Evolutionary conservation across 2,888 invertebrate species (phyloP), one percentile per base, ranked within the genome.

Genomic region (Plutella xylostella): DNA sequence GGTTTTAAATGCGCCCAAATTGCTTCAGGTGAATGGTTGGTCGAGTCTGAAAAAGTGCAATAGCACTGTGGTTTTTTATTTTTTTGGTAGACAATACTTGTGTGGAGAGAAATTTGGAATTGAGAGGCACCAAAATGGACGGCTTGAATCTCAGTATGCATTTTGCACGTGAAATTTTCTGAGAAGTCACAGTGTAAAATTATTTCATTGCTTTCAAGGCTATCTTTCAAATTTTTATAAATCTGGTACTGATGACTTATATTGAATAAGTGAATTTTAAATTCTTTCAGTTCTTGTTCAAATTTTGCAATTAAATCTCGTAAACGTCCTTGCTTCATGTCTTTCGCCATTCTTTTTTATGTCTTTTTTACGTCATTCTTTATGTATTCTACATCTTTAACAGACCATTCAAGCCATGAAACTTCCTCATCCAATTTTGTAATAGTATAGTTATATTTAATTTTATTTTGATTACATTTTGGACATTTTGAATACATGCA

Each of bases 1-100:
- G 46, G 46, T 4, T 25, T 15, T 17, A 46, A 33, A 43, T 46
- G 46, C 11, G 46, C 46, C 46, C 46, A 46, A 14, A 46, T 46
- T 4, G 46, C 37, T 19, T 17, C 25, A 12, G 45, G 45, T 7
- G 17, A 11, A 25, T 45, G 45, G n/a, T 25, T 19, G 5, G 31
- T 41, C 17, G 12, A 31, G 3, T 7, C n/a, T 22, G 43, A 43
- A 9, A 43, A 6, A 22, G 35, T 22, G 15, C 35, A 35, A 28
- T 19, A 43, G 6, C 35, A 43, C 37, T 35, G 22, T 14, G 28
- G 9, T n/a, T 42, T 43, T 17, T 28, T 18, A 25, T 20, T 22
- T 17, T 17, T 14, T 7, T 15, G 28, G 18, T 43, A 43, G 6
- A 43, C 12, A n/a, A 43, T 19, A 35, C 35, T 31, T 15, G 43